Base-by-base conservation (phyloP, 1,140 invertebrate species). In the Leptestheria dahalacensis region DNA sequence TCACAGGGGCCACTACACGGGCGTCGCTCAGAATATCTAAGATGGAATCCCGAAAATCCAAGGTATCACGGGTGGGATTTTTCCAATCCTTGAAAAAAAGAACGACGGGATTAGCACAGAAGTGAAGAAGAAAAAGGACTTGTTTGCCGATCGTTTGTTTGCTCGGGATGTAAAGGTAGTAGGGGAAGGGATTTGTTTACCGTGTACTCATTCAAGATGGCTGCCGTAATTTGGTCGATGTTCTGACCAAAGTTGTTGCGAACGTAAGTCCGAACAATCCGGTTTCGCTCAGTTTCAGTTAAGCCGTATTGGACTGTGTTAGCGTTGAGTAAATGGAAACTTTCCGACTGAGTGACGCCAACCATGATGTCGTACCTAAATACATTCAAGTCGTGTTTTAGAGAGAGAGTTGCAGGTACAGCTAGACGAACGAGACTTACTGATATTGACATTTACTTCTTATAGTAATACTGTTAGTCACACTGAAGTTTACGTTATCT, bases 301-400 rank as follows among this genome's bases (percentile, higher is more conserved):
- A 60, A 20, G 21, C 58, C 58, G 26, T 24, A 53, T 9, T 52
- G 24, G 9, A 60, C 12, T 25, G 58, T 60, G 49, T 48, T 49
- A 18, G 58, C 81, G 2, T 82, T 81, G 49, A 96, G 77, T 62
- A 87, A 77, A 66, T 91, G 82, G 67, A 88, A 88, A 61, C 87
- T 88, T 70, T 96, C 92, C 63, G 85, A 75, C 70, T 90, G 84
- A 3, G 87, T 91, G 12, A 92, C 81, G 24, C 93, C 93, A 65
- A 89, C 85, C 73, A 97, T 75, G 50, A 97, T 73, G 67, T 92
- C 89, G 67, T 88, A 91, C 64, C 85, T 88, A 70, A 46, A 72
- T 66, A 61, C 63, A 61, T n/a, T n/a, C n/a, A 48, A 48, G 23
- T 18, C 48, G 48, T 48, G 6, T 18, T 2, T 48, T 6, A 2